Percentiles rank a stretch among this genome's conserved stretches.
Evolutionary conservation across 2,797 vertebrate species (phyloP).

Genomic region (Catamblyrhynchus diadema): DNA sequence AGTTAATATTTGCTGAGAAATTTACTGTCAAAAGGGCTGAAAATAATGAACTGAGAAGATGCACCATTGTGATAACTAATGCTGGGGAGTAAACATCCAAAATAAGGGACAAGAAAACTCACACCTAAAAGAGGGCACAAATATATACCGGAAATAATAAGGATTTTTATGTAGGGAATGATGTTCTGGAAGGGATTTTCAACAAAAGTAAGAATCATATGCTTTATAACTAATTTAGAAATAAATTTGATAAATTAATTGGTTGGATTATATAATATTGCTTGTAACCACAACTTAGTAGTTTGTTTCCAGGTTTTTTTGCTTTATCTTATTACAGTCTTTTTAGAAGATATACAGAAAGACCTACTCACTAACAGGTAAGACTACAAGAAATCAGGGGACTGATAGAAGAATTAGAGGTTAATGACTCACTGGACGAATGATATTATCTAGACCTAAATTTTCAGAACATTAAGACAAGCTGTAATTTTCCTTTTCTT

Average conservation of each 20-base stretch:
- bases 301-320: neutral
- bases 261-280: neutral
- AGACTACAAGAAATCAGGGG: neutral
- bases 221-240: neutral
- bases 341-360: neutral
- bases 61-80: neutral
- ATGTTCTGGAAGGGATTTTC: neutral
- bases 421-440: neutral
- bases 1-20: neutral
- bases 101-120: neutral
- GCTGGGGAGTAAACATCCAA: neutral
- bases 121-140: neutral
- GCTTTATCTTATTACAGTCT: neutral
- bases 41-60: neutral
- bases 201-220: neutral
- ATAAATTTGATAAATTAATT: neutral
- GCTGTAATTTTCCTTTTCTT: neutral
- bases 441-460: neutral
- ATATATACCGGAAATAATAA: neutral
- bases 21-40: neutral
- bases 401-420: neutral
- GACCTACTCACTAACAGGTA: neutral
- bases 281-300: neutral
- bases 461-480: neutral
- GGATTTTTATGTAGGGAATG: neutral